Evolutionary conservation across 2,113 vertebrate genomes (phyloP).

Genomic region (Budorcas taxicolor): DNA sequence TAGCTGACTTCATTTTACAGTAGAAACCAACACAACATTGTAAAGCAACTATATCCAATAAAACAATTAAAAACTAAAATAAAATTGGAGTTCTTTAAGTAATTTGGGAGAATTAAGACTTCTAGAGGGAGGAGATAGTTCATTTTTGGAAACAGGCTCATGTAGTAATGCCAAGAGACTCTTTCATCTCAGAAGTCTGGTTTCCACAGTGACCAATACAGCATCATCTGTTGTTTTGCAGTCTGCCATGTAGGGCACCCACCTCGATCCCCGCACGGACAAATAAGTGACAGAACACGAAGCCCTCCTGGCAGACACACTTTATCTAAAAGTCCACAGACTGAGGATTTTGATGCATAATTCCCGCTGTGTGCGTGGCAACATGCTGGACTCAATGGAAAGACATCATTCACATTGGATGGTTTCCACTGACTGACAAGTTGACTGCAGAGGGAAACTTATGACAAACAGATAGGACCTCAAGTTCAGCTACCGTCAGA

Average conservation of each 20-base stretch:
- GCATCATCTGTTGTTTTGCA: neutral
- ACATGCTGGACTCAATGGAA: neutral
- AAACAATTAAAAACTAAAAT: neutral
- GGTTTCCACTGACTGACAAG: neutral
- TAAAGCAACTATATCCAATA: neutral
- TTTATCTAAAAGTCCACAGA: neutral
- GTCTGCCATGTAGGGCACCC: rapidly evolving
- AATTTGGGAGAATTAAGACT: neutral
- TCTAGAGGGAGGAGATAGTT: neutral
- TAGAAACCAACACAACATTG: neutral
- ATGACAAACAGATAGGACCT: neutral
- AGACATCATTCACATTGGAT: neutral
- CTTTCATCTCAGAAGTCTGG: neutral
- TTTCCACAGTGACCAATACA: neutral
- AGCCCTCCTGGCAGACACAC: neutral
- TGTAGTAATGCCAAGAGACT: no score
- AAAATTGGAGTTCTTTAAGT: neutral
- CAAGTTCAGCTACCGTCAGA: neutral
- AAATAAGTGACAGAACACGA: neutral
- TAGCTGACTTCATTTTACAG: neutral
- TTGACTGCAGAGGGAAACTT: neutral
- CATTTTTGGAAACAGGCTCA: neutral
- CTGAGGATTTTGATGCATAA: neutral
- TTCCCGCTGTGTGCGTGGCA: neutral
- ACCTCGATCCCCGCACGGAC: neutral